Conservation (phyloP, 2,888 invertebrate genomes). For the Drosophila cracens region DNA sequence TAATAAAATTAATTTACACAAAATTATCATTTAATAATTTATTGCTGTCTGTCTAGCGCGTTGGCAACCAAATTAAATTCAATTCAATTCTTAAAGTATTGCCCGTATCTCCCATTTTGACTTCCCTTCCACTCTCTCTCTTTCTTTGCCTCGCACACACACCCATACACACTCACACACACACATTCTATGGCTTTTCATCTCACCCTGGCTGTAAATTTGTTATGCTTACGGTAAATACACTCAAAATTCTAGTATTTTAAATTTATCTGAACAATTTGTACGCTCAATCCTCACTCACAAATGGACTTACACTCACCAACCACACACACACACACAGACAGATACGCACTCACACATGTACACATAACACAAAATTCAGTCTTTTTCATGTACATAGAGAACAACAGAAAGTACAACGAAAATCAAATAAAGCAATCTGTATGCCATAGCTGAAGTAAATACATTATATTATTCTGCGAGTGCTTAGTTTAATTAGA, state of each 20-base stretch:
- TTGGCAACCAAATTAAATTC: constrained; percentile 64
- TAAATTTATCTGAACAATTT: constrained; percentile 13
- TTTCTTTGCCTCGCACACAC: neutral
- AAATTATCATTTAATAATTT: constrained; percentile 45
- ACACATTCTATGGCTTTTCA: constrained; percentile 9
- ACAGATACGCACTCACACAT: constrained; percentile 11
- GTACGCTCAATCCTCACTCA: neutral
- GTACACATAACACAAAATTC: constrained; percentile 53
- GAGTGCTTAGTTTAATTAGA: constrained; percentile 36
- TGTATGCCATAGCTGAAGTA: constrained; percentile 20
- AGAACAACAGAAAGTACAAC: constrained; percentile 28
- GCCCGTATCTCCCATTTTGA: constrained; percentile 12
- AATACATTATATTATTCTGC: constrained; percentile 22
- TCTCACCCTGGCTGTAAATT: constrained; percentile 1
- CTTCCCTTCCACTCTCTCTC: neutral
- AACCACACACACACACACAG: constrained; percentile 1
- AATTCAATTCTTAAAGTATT: constrained; percentile 46
- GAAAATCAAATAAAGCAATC: constrained; percentile 21
- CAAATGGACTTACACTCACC: neutral
- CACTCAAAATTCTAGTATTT: constrained; percentile 10
- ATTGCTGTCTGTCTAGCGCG: constrained; percentile 43
- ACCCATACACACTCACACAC: neutral
- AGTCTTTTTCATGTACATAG: constrained; percentile 70
- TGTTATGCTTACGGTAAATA: constrained; percentile 5
- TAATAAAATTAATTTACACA: constrained; percentile 63